These are phyloP conservation scores for Chirona hameri DNA, from an alignment of 2,888 invertebrate species.

Conservation along the genomic window DNA sequence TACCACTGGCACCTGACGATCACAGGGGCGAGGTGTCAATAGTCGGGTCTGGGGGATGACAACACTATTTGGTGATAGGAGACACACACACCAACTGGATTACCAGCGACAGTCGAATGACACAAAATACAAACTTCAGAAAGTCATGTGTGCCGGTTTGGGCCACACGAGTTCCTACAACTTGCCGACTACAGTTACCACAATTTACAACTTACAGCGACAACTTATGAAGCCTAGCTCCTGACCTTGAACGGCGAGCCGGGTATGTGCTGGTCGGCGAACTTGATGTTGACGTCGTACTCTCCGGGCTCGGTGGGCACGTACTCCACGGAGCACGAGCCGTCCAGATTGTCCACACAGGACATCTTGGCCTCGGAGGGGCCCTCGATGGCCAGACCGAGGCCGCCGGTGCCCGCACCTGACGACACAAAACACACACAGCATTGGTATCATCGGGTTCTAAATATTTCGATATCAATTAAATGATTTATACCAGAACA, in stretches of 20 bases:
- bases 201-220: not conserved
- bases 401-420: constrained; percentile 74
- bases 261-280: constrained; percentile 76
- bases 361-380: constrained; percentile 78
- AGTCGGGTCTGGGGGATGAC: too few relatives aligned
- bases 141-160: too few relatives aligned
- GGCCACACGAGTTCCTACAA: too few relatives aligned
- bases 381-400: constrained; percentile 78
- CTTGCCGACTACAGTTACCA: too few relatives aligned
- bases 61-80: too few relatives aligned
- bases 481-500: too few relatives aligned
- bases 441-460: too few relatives aligned
- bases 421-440: constrained; percentile 12
- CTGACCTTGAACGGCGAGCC: constrained; percentile 58
- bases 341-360: constrained; percentile 78
- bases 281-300: constrained; percentile 77
- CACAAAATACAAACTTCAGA: too few relatives aligned
- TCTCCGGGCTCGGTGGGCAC: constrained; percentile 70
- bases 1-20: constrained; percentile 47
- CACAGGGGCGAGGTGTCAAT: not conserved
- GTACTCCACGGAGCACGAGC: constrained; percentile 79
- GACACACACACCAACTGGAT: too few relatives aligned
- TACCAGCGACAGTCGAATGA: too few relatives aligned
- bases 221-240: not conserved
- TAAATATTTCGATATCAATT: too few relatives aligned